Evolutionary conservation across 2,888 invertebrate species (phyloP).

Genomic region (Agrenia bidenticulata): DNA sequence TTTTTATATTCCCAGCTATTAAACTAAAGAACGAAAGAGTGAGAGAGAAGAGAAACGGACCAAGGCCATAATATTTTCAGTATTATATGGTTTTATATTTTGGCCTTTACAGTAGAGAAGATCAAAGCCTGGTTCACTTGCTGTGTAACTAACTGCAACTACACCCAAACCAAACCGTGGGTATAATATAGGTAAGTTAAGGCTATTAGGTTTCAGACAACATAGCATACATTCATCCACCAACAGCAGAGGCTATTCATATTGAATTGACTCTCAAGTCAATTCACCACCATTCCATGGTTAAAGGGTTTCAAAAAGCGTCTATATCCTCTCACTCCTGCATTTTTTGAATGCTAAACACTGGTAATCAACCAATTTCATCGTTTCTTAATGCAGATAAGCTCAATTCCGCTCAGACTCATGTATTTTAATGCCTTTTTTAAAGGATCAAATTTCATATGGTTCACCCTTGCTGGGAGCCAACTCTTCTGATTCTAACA

Average conservation of each 20-base stretch:
- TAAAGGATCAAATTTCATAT: conserved; percentile 20
- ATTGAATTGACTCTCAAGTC: too few relatives aligned
- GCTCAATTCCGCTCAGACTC: background rate
- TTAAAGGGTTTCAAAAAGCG: too few relatives aligned
- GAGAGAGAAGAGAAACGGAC: conserved; percentile 36
- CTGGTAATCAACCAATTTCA: conserved; percentile 6
- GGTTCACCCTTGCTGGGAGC: conserved; percentile 1
- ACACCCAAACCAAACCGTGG: conserved; percentile 10
- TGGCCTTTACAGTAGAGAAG: background rate
- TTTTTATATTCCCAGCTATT: conserved; percentile 6
- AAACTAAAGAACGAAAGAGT: conserved; percentile 4
- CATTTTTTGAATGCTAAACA: too few relatives aligned
- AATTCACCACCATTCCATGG: too few relatives aligned
- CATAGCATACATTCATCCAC: conserved; percentile 6
- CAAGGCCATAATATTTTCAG: conserved; percentile 39
- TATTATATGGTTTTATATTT: conserved; percentile 12
- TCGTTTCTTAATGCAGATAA: conserved; percentile 6
- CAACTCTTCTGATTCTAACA: too few relatives aligned
- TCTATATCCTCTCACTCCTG: too few relatives aligned
- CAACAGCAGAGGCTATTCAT: background rate
- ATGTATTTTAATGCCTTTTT: conserved; percentile 10
- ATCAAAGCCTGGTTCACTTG: background rate
- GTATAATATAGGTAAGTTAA: background rate
- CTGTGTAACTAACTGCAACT: conserved; percentile 1
- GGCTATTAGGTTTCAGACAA: conserved; percentile 15